Conservation (phyloP, 1,140 invertebrate species). For the Pissodes strobi region DNA sequence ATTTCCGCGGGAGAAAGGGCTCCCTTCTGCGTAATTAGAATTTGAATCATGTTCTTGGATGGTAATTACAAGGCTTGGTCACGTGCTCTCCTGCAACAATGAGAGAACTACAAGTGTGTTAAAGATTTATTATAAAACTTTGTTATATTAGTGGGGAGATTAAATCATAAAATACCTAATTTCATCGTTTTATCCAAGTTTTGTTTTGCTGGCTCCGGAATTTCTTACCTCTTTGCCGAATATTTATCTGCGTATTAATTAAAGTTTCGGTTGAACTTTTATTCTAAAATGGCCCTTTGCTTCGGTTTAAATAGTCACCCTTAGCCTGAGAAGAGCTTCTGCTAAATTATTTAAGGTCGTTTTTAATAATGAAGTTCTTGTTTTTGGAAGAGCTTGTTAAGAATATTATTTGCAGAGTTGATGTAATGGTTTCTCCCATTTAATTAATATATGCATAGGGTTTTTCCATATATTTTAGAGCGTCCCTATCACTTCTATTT, state of each 20-base stretch:
- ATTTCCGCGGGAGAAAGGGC: neutral
- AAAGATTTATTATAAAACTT: constrained; percentile 37
- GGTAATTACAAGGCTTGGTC: constrained; percentile 23
- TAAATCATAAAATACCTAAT: constrained; percentile 35
- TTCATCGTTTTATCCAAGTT: constrained; percentile 25
- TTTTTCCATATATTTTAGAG: no score
- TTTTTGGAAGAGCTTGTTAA: no score
- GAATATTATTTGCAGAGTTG: no score
- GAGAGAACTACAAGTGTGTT: constrained; percentile 27
- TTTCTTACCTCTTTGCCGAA: constrained; percentile 22
- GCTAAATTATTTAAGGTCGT: neutral
- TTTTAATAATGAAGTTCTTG: no score
- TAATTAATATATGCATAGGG: no score
- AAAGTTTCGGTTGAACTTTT: constrained; percentile 20
- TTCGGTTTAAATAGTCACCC: neutral
- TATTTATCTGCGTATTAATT: constrained; percentile 34
- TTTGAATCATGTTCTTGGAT: constrained; percentile 28
- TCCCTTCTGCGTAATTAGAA: constrained; percentile 21
- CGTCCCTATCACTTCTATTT: no score
- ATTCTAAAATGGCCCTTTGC: neutral
- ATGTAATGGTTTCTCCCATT: no score
- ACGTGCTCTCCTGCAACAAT: constrained; percentile 16
- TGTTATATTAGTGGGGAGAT: constrained; percentile 35
- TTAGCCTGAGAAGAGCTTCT: neutral
- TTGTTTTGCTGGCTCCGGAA: constrained; percentile 15